Evolutionary conservation across 2,797 vertebrate species (phyloP).

Genomic region (Tangara arthus): DNA sequence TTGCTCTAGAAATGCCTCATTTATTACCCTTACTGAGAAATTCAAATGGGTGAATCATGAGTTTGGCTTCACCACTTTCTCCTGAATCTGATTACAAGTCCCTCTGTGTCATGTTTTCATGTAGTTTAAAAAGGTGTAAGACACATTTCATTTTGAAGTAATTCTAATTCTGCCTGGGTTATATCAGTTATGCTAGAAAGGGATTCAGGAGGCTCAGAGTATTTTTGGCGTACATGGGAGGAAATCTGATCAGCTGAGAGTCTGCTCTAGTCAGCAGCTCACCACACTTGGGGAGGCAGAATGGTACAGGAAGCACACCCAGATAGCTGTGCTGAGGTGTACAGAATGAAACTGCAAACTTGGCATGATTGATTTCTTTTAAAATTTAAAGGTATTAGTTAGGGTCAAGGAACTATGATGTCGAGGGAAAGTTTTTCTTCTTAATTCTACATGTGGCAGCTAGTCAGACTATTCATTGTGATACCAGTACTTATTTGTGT

Average conservation of each 20-base stretch:
- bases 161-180: not conserved
- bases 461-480: not conserved
- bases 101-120: not conserved
- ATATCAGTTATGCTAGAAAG: not conserved
- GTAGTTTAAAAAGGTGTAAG: not conserved
- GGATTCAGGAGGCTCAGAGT: not conserved
- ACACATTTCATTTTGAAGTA: not conserved
- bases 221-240: not conserved
- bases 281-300: not conserved
- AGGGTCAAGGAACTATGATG: not conserved
- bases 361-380: not conserved
- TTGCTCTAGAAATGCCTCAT: slow-evolving; percentile 1
- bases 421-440: not conserved
- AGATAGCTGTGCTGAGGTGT: not conserved
- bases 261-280: not conserved
- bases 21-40: not conserved
- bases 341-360: not conserved
- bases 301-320: not conserved
- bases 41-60: not conserved
- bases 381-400: not conserved
- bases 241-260: not conserved
- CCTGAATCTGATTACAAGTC: not conserved
- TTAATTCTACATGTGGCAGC: not conserved
- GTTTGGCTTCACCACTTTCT: not conserved
- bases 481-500: not conserved